Conservation (phyloP, 2,113 vertebrate species). For the Notothenia rossii region DNA sequence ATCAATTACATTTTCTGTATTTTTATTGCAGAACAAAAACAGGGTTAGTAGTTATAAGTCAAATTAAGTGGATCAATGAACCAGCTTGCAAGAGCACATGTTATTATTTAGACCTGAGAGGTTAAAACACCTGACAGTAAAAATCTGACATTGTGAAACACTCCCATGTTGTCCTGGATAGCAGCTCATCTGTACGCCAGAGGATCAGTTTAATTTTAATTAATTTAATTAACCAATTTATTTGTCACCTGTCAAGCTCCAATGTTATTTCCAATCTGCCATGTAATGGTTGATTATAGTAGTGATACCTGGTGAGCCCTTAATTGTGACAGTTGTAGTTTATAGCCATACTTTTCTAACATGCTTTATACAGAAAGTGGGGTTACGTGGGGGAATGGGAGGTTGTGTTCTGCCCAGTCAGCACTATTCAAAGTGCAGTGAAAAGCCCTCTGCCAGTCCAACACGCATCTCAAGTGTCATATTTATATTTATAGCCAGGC, state of each 20-base stretch:
- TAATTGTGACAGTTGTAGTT: neutral
- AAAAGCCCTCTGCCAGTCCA: conserved; percentile 49
- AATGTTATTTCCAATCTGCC: neutral
- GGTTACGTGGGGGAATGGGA: neutral
- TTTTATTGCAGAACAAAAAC: neutral
- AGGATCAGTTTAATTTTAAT: neutral
- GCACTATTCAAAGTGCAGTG: conserved; percentile 57
- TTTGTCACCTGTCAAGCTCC: neutral
- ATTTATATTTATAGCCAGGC: conserved; percentile 55
- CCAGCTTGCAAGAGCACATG: neutral
- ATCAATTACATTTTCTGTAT: neutral
- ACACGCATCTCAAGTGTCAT: conserved; percentile 70
- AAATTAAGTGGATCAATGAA: no score
- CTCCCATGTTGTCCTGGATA: neutral
- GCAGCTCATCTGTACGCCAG: neutral
- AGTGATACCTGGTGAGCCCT: neutral
- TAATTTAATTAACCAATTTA: conserved; percentile 12
- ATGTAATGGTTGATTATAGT: neutral
- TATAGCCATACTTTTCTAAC: neutral
- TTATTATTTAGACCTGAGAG: neutral
- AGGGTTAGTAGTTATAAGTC: neutral
- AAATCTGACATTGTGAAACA: neutral
- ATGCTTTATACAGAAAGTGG: neutral
- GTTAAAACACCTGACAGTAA: neutral
- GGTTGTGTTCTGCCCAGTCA: conserved; percentile 32